phyloP scores from a whole-genome alignment of 2,888 invertebrate genomes.

The Stegophylla sp. region DNA sequence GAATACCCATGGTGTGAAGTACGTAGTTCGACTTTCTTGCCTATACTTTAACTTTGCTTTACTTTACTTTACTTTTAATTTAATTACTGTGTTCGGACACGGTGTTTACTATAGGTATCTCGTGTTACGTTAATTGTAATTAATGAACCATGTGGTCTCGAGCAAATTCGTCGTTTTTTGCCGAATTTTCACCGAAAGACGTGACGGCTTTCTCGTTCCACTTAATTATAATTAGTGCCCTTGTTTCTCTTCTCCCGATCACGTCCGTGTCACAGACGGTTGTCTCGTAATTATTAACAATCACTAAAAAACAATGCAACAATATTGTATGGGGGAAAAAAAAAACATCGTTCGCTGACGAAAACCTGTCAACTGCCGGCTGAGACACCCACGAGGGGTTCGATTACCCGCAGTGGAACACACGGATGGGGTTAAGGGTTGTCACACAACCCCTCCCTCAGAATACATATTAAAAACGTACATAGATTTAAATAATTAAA shows the following conservation, averaged over 20 bases:
- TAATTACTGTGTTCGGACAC: neutral
- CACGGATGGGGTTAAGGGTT: no score
- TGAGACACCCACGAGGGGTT: no score
- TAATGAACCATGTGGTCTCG: constrained; percentile 9
- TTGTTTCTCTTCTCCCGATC: neutral
- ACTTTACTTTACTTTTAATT: neutral
- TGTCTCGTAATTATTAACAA: constrained; percentile 40
- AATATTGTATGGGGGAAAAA: neutral
- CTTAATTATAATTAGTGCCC: constrained; percentile 51
- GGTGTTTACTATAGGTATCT: neutral
- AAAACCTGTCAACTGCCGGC: no score
- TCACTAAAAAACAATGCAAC: neutral
- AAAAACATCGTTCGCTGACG: no score
- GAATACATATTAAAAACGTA: no score
- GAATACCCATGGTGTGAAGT: no score
- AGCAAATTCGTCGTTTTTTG: constrained; percentile 29
- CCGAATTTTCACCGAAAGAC: constrained; percentile 4
- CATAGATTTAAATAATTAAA: no score
- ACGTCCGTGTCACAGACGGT: constrained; percentile 2
- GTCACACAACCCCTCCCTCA: no score
- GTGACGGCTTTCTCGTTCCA: constrained; percentile 34
- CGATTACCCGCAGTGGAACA: no score
- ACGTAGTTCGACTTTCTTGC: no score
- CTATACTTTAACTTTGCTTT: no score
- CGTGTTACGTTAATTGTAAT: constrained; percentile 26